These are phyloP conservation scores for Agrochola macilenta DNA, from an alignment of 2,888 invertebrate species.

Conservation along the genomic window DNA sequence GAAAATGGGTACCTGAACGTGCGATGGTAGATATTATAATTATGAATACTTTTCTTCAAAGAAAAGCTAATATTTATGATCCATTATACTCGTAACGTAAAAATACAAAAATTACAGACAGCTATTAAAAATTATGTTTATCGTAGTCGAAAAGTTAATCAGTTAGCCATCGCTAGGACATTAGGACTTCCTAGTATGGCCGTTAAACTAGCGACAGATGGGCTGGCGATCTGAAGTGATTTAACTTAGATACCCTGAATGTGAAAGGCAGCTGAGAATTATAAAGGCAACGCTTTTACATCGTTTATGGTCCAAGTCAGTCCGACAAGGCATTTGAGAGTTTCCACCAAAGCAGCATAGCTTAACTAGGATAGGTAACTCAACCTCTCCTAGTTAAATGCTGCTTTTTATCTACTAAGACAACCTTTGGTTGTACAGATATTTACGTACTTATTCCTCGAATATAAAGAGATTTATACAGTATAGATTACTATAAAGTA, in stretches of 20 bases:
- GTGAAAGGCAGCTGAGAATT: neutral
- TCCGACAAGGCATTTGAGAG: neutral
- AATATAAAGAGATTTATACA: neutral
- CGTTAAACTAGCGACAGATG: neutral
- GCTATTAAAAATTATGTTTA: neutral
- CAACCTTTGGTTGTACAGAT: neutral
- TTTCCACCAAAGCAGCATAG: conserved; percentile 3
- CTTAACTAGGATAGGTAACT: neutral
- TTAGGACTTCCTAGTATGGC: neutral
- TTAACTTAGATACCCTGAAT: neutral
- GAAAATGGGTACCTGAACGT: conserved; percentile 28
- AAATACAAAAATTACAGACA: conserved; percentile 7
- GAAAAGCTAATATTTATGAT: conserved; percentile 27
- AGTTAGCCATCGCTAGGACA: neutral
- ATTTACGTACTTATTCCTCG: neutral
- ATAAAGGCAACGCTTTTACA: neutral
- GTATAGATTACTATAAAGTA: neutral
- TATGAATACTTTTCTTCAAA: conserved; percentile 28
- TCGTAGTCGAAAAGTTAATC: neutral
- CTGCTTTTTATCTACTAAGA: neutral
- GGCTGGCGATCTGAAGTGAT: neutral
- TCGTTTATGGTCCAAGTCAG: neutral
- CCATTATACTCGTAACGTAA: neutral
- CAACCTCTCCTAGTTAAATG: too few relatives aligned
- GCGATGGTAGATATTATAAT: conserved; percentile 40